These are phyloP conservation scores for Kryphioiulus occultus DNA, from an alignment of 2,888 invertebrate genomes.

Conservation along the genomic window DNA sequence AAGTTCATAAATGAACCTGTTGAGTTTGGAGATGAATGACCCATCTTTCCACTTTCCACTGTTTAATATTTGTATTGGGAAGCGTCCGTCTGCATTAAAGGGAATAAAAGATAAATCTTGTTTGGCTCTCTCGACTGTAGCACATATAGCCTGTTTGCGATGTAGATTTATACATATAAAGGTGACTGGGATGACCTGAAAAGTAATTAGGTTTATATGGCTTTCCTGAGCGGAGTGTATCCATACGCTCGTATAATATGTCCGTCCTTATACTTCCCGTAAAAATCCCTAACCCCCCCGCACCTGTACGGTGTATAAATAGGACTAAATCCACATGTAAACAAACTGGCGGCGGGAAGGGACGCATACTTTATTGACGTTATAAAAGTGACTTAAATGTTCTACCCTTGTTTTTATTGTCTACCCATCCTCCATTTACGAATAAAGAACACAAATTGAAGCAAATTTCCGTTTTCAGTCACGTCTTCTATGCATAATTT, in stretches of 20 bases:
- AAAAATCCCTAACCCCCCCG: background rate
- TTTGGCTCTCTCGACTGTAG: background rate
- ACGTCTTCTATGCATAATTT: too few relatives aligned
- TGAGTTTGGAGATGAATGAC: background rate
- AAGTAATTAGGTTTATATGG: constrained; percentile 9
- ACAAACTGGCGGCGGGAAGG: background rate
- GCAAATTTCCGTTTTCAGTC: too few relatives aligned
- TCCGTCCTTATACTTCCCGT: background rate
- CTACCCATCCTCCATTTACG: background rate
- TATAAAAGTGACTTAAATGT: background rate
- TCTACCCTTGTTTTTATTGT: background rate
- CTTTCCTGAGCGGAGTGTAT: background rate
- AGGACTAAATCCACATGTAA: background rate
- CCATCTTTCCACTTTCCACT: constrained; percentile 4
- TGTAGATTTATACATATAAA: too few relatives aligned
- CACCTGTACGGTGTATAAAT: background rate
- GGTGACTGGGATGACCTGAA: background rate
- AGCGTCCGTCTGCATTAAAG: background rate
- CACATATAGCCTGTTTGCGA: background rate
- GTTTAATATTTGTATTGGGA: background rate
- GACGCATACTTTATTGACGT: background rate
- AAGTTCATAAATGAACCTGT: background rate
- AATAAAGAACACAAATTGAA: background rate
- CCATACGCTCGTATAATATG: too few relatives aligned
- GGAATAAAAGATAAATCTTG: background rate